Percentiles rank a stretch among this genome's conserved stretches.
Evolutionary conservation across 2,797 vertebrate species (phyloP).

Genomic region (Tokudaia tokunoshimensis): DNA sequence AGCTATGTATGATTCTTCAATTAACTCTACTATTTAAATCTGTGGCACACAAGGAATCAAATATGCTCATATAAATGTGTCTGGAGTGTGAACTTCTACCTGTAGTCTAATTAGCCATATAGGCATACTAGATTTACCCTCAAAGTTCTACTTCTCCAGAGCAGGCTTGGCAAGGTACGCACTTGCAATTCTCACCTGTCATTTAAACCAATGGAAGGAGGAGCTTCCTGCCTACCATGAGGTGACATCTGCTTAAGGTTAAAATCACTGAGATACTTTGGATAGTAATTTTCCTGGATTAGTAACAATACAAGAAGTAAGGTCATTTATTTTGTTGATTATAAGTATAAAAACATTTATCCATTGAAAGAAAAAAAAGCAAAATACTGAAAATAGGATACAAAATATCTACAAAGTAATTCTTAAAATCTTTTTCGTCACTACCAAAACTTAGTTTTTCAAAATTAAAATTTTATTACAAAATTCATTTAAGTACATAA

Average conservation of each 20-base stretch:
- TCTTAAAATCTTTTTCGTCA: background rate
- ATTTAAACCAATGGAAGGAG: background rate
- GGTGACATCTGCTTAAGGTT: background rate
- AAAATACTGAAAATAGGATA: constrained; percentile 55
- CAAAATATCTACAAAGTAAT: background rate
- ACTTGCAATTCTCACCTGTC: background rate
- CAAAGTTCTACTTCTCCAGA: background rate
- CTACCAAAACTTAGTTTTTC: constrained; percentile 21
- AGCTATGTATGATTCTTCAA: background rate
- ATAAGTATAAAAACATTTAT: background rate
- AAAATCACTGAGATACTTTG: background rate
- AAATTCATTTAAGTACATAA: constrained; percentile 14
- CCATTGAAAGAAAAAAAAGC: background rate
- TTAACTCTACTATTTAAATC: constrained; percentile 24
- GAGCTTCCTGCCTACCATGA: background rate
- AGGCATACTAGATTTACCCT: background rate
- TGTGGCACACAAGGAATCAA: background rate
- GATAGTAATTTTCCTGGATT: background rate
- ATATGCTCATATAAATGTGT: background rate
- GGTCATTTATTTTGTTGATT: constrained; percentile 31
- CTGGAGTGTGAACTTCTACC: background rate
- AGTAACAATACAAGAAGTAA: constrained; percentile 13
- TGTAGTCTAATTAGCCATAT: background rate
- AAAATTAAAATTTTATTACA: constrained; percentile 30
- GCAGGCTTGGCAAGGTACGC: background rate